These are phyloP conservation scores for Wasmannia auropunctata DNA, from an alignment of 1,140 invertebrate genomes.

Conservation along the genomic window DNA sequence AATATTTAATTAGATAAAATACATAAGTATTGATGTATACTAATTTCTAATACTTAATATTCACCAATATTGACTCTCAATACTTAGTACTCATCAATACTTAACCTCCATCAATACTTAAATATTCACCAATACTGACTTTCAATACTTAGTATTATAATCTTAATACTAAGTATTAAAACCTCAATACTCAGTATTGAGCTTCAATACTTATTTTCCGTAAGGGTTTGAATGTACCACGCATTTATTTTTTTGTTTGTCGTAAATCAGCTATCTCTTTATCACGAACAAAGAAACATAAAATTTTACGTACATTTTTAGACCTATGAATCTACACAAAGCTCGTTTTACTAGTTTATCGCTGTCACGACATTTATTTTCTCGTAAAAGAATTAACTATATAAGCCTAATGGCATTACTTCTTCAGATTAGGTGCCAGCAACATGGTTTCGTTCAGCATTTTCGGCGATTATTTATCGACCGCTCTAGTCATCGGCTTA, in stretches of 20 bases:
- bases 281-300: background rate
- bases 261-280: background rate
- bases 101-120: too few relatives aligned
- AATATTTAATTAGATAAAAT: too few relatives aligned
- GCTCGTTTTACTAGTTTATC: background rate
- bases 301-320: background rate
- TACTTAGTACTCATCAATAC: too few relatives aligned
- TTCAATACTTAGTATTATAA: too few relatives aligned
- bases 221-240: too few relatives aligned
- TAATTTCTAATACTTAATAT: too few relatives aligned
- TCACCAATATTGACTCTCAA: too few relatives aligned
- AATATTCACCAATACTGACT: too few relatives aligned
- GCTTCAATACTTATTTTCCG: too few relatives aligned
- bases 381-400: background rate
- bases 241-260: background rate
- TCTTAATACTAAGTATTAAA: too few relatives aligned
- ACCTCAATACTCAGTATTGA: too few relatives aligned
- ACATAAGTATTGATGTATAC: too few relatives aligned
- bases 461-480: background rate
- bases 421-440: slow-evolving; percentile 13
- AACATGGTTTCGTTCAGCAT: slow-evolving; percentile 41
- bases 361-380: background rate
- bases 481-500: slow-evolving; percentile 8
- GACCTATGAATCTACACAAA: background rate
- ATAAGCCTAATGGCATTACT: slow-evolving; percentile 26